A percentile compares a stretch with the other conserved stretches of the same genome.
Evolutionary conservation across 2,888 invertebrate species (phyloP).

Genomic region (Chymomyza amoena): DNA sequence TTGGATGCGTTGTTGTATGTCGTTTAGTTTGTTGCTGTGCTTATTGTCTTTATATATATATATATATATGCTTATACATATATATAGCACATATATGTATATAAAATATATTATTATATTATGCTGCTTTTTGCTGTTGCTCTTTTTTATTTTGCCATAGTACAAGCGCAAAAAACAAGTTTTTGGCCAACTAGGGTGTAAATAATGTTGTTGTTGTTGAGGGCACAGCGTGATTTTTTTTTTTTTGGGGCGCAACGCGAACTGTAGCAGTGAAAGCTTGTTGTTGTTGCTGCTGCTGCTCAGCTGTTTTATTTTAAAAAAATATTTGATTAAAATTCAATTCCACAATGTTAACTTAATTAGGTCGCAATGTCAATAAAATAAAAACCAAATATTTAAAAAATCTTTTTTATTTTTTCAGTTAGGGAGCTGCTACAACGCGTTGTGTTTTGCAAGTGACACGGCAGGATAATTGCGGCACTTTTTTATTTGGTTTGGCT

Average conservation of each 20-base stretch:
- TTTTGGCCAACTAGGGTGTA: constrained; percentile 28
- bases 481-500: constrained; percentile 54
- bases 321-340: not conserved
- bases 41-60: constrained; percentile 22
- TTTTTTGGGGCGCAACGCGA: not conserved
- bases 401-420: not conserved
- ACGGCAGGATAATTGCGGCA: constrained; percentile 45
- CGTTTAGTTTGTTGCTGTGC: constrained; percentile 7
- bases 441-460: constrained; percentile 37
- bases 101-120: constrained; percentile 55
- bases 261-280: constrained; percentile 55
- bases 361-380: constrained; percentile 47
- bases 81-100: constrained; percentile 28
- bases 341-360: constrained; percentile 40
- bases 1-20: constrained; percentile 41
- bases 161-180: constrained; percentile 53
- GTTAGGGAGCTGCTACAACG: constrained; percentile 1
- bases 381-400: constrained; percentile 4
- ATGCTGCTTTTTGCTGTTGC: constrained; percentile 52
- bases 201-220: not conserved
- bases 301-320: constrained; percentile 2
- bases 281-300: constrained; percentile 31
- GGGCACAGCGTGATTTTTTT: not conserved
- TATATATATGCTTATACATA: constrained; percentile 16
- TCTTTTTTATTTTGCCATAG: constrained; percentile 32